Conservation (phyloP, 2,888 invertebrate genomes). For the Acronicta alni region DNA sequence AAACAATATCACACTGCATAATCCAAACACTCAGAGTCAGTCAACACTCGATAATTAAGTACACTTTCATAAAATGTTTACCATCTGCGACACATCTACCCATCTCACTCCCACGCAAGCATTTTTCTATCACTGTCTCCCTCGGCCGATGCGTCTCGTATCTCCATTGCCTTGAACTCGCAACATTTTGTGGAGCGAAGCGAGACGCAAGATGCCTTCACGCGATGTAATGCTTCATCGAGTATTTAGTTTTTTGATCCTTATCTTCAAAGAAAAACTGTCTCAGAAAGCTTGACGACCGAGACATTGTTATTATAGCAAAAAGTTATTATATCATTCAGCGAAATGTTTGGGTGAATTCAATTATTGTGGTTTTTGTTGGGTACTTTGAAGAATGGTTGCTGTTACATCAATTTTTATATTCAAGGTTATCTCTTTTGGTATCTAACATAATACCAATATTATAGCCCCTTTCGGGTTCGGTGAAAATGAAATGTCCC, state of each 20-base stretch:
- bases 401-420: too few species aligned
- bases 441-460: too few species aligned
- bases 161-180: slow-evolving; percentile 53
- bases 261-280: slow-evolving; percentile 52
- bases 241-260: slow-evolving; percentile 53
- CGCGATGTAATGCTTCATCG: slow-evolving; percentile 54
- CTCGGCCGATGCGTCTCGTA: slow-evolving; percentile 12
- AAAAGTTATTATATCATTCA: slow-evolving; percentile 43
- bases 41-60: slow-evolving; percentile 51
- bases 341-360: slow-evolving; percentile 19
- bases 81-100: slow-evolving; percentile 38
- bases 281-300: slow-evolving; percentile 51
- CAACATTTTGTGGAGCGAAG: slow-evolving; percentile 54
- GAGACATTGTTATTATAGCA: slow-evolving; percentile 38
- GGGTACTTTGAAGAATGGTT: slow-evolving; percentile 4
- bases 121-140: slow-evolving; percentile 13
- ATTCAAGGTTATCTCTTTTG: too few species aligned
- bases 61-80: slow-evolving; percentile 60
- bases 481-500: too few species aligned
- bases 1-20: slow-evolving; percentile 31
- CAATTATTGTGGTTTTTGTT: slow-evolving; percentile 30
- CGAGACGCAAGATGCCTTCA: slow-evolving; percentile 52
- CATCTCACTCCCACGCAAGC: slow-evolving; percentile 10
- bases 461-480: too few species aligned
- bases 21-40: slow-evolving; percentile 42